These are phyloP conservation scores for Tanaodytes sp. DNA, from an alignment of 2,888 invertebrate genomes.

Conservation along the genomic window DNA sequence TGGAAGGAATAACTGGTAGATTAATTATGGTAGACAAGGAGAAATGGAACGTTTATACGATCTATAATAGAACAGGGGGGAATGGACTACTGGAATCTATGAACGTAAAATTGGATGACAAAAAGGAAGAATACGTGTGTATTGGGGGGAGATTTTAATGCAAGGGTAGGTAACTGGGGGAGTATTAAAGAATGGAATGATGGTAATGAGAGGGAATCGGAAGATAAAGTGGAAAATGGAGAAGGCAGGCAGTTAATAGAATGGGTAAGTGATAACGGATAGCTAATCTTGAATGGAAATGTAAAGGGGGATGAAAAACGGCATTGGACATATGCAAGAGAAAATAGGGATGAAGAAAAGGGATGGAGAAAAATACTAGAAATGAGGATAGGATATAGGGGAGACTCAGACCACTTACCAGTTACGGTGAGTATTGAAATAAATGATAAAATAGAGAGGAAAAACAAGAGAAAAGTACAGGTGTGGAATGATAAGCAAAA, in stretches of 20 bases:
- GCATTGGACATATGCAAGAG: conserved; percentile 6
- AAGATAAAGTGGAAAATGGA: neutral
- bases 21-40: neutral
- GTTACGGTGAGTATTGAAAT: neutral
- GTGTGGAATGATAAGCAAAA: neutral
- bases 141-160: conserved; percentile 15
- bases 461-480: neutral
- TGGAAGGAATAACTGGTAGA: neutral
- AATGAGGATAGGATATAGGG: neutral
- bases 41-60: conserved; percentile 2
- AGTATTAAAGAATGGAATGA: neutral
- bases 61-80: conserved; percentile 9
- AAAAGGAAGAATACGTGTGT: neutral
- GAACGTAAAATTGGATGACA: neutral
- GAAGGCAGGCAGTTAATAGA: conserved; percentile 3
- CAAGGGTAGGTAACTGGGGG: neutral
- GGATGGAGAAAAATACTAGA: neutral
- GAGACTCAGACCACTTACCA: conserved; percentile 9
- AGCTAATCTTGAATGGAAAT: conserved; percentile 1
- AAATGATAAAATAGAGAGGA: neutral
- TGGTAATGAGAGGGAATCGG: neutral
- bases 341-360: neutral
- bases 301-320: neutral
- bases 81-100: neutral
- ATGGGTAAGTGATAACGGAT: neutral